Base-by-base conservation (phyloP, 2,113 vertebrate species). In the Drymodes brunneopygia region DNA sequence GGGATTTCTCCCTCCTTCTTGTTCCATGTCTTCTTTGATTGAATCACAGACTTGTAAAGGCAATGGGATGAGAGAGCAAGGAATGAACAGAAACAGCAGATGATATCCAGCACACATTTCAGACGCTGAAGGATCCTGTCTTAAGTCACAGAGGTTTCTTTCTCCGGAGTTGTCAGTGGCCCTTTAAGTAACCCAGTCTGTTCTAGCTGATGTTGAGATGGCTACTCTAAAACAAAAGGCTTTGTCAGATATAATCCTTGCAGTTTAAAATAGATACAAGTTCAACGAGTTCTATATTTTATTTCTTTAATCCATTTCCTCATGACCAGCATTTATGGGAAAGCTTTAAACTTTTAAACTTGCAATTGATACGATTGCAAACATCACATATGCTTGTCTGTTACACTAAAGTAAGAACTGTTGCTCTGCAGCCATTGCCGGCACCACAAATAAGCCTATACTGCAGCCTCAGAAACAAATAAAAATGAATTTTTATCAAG, bases 301-400 rank as follows among this genome's bases (percentile, higher is more conserved):
- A 73, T 66, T 96, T 96, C 92, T 97, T 89, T 97, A 97, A 93
- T 96, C 94, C 47, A 72, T 94, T 98, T 98, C 97, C 95, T 97
- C 95, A 97, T 97, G 95, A 94, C 67, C 82, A 74, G 21, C 35
- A 82, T 84, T 97, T 94, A 93, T 47, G 65, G 88, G 94, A 97
- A 97, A 91, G 90, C 88, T 95, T 96, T 94, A 86, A 91, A 95
- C 66, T 91, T 84, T 92, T 90, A 94, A 97, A 93, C 86, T 23
- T 96, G 75, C 51, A 96, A 81, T 87, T 92, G 71, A 27, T 58
- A 93, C 0, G 1, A 96, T 82, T 67, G 81, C 80, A 95, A 81
- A 93, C 82, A 95, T 95, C 87, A 96, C 2, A 0, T 51, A 38
- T 70, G 40, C 36, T 86, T 20, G 2, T 45, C 12, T 80, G 31